Evolutionary conservation across 2,797 vertebrate species (phyloP).

Genomic region (Chaetodon trifasciatus): DNA sequence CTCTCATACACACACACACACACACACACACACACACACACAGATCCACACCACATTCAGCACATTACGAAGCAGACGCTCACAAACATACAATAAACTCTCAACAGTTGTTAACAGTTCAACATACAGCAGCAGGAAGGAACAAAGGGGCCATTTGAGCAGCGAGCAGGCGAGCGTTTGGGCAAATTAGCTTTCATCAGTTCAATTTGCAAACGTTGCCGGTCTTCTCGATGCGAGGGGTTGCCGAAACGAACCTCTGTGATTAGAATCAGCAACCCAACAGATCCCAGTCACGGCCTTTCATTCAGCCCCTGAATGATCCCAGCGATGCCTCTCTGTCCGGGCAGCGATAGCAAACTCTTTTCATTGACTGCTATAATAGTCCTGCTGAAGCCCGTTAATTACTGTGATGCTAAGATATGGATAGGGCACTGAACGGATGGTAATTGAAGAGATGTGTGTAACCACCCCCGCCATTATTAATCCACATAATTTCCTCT

Average conservation of each 20-base stretch:
- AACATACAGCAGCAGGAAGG: not conserved
- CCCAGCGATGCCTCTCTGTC: constrained; percentile 27
- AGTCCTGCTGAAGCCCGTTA: constrained; percentile 69
- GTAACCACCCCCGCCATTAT: constrained; percentile 86
- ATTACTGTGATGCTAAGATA: constrained; percentile 78
- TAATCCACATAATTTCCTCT: constrained; percentile 91
- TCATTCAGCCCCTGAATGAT: constrained; percentile 42
- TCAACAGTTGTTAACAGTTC: not conserved
- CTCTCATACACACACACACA: not conserved
- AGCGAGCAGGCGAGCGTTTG: constrained; percentile 6
- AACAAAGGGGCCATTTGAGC: constrained; percentile 24
- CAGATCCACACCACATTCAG: not conserved
- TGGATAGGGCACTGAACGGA: constrained; percentile 52
- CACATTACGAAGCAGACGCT: not conserved
- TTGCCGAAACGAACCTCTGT: constrained; percentile 34
- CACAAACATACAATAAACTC: constrained; percentile 14
- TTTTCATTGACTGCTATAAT: constrained; percentile 63
- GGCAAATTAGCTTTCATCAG: constrained; percentile 39
- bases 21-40: constrained; percentile 3
- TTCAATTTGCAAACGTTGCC: constrained; percentile 30
- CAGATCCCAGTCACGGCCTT: constrained; percentile 52
- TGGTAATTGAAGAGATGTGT: constrained; percentile 78
- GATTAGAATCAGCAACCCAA: constrained; percentile 57
- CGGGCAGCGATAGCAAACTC: constrained; percentile 43
- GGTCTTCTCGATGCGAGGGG: not conserved